Evolutionary conservation across 2,113 vertebrate species (phyloP), one percentile per base, ranked within the genome.

Genomic region (Sakesphorus luctuosus): DNA sequence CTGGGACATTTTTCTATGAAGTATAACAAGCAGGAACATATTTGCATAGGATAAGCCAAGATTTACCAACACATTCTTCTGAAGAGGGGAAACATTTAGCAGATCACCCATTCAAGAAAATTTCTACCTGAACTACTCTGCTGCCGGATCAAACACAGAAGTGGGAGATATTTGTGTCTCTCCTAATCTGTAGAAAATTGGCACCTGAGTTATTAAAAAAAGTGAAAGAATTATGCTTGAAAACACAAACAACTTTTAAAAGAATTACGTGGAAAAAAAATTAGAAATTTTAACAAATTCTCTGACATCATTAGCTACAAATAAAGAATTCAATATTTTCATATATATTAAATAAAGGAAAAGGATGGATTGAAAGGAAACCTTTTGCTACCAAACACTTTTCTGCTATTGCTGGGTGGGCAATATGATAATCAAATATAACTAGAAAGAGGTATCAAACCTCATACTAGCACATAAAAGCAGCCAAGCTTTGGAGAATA

Each of bases 221-320:
- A 66, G 11, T 62, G n/a, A 47, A 84, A 87, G 9, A 36, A 28
- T 66, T 53, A 15, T 63, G 24, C 20, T 86, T 83, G 26, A 65
- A 85, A 88, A 38, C 1, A 36, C 17, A 33, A 52, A n/a, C 0
- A 18, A 36, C 6, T 53, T 87, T 36, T 18, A 15, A 46, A 76
- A 63, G 0, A 80, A 71, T 28, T 67, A 19, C 24, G 5, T n/a
- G 33, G 13, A 21, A 20, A 65, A 50, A 56, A 80, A 13, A 4
- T 4, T 0, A 25, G 35, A 69, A 23, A 7, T 6, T 29, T 50
- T 26, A 50, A 40, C 11, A 46, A 65, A 26, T 9, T 28, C 2
- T 53, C 21, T 14, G 63, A 5, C 2, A 11, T 29, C 24, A 31
- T n/a, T 47, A 75, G 23, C 4, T 29, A 50, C 23, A 68, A 21